phyloP scores from a whole-genome alignment of 1,140 invertebrate genomes.

The Drosophila yakuba region DNA sequence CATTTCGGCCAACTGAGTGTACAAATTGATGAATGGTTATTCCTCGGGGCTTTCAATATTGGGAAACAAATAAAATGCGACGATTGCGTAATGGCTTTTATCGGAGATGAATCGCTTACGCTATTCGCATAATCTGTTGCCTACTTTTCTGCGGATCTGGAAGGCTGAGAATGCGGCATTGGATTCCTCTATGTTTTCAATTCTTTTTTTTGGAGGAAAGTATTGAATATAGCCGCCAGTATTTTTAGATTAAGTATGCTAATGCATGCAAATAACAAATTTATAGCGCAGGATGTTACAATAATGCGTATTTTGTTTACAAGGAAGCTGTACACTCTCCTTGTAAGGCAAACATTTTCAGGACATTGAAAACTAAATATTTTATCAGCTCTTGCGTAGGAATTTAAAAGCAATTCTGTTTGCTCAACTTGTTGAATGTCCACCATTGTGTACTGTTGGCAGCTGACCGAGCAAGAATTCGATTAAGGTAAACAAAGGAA shows the following conservation, averaged over 20 bases:
- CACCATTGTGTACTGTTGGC: not conserved
- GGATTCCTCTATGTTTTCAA: not conserved
- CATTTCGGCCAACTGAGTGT: constrained; percentile 3
- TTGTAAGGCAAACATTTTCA: not conserved
- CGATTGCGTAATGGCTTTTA: constrained; percentile 21
- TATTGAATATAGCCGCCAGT: not conserved
- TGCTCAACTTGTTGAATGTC: constrained; percentile 34
- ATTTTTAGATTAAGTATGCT: constrained; percentile 2
- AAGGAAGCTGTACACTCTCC: not conserved
- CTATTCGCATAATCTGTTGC: constrained; percentile 35
- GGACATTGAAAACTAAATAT: not conserved
- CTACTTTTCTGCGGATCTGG: not conserved
- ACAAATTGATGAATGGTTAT: constrained; percentile 62
- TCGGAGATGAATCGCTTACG: not conserved
- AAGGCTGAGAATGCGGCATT: not conserved
- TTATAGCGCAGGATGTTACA: constrained; percentile 6
- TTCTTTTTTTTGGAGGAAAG: no score
- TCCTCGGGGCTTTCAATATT: constrained; percentile 11
- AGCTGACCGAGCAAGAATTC: constrained; percentile 26
- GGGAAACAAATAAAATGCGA: constrained; percentile 24
- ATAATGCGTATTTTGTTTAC: not conserved
- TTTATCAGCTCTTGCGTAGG: not conserved
- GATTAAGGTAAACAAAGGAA: constrained; percentile 40
- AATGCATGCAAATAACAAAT: constrained; percentile 7
- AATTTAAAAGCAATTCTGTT: constrained; percentile 6